Percentiles rank a stretch among this genome's conserved stretches.
Evolutionary conservation across 2,113 vertebrate genomes (phyloP).

Genomic region (Sus scrofa): DNA sequence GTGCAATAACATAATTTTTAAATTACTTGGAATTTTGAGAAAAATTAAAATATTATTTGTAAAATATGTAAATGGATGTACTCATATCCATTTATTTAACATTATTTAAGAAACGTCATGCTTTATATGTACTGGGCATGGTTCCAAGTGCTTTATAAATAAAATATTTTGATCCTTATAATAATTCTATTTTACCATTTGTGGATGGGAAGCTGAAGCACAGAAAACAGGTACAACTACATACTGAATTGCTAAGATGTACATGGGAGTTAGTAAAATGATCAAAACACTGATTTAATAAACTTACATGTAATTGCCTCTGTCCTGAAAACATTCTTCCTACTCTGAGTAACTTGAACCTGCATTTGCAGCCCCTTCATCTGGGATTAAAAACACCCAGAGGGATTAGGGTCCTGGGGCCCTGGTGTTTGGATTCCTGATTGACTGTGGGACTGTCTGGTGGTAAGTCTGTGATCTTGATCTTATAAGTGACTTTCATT

Average conservation of each 20-base stretch:
- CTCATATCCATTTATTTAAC: neutral
- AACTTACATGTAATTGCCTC: neutral
- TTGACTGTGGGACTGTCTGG: neutral
- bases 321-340: neutral
- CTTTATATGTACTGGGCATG: neutral
- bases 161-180: neutral
- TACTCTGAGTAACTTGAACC: neutral
- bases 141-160: neutral
- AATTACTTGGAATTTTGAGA: slow-evolving; percentile 28
- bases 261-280: neutral
- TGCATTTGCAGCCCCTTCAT: neutral
- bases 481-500: neutral
- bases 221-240: neutral
- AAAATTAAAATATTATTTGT: neutral
- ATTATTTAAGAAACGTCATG: neutral
- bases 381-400: neutral
- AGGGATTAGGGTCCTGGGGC: neutral
- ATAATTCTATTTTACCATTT: neutral
- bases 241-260: neutral
- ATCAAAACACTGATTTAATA: neutral
- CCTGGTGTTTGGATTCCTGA: neutral
- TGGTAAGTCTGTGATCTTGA: neutral
- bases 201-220: neutral
- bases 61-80: neutral
- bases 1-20: neutral